These are phyloP conservation scores for Callipepla californica DNA, from an alignment of 2,113 vertebrate species.

Conservation along the genomic window DNA sequence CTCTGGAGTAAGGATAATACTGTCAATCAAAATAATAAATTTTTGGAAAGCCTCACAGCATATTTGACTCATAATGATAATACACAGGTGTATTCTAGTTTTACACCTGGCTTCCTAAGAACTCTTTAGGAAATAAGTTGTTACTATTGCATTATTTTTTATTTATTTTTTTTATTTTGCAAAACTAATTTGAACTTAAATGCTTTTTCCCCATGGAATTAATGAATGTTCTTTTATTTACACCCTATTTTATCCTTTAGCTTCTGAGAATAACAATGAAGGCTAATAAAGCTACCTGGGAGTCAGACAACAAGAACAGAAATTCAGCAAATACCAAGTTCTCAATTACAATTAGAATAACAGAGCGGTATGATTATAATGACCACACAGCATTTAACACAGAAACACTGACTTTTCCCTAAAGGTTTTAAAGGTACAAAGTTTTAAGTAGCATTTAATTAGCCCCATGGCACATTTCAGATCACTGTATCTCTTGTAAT, in stretches of 20 bases:
- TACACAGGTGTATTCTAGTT: not conserved
- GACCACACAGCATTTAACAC: not conserved
- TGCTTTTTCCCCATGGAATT: fast-evolving
- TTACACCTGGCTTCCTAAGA: not conserved
- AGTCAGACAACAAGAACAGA: not conserved
- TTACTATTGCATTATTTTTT: not conserved
- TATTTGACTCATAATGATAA: not conserved
- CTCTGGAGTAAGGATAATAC: not conserved
- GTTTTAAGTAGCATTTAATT: not conserved
- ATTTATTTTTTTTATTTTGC: not conserved
- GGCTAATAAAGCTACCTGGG: fast-evolving
- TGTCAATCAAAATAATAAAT: not conserved
- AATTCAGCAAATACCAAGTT: not conserved
- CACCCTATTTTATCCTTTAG: not conserved
- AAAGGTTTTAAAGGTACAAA: not conserved
- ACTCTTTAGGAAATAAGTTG: not conserved
- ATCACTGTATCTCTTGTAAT: not conserved
- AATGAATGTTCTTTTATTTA: fast-evolving
- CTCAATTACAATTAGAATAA: fast-evolving
- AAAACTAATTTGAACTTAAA: not conserved
- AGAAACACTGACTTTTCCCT: not conserved
- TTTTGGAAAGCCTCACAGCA: not conserved
- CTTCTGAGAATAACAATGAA: not conserved
- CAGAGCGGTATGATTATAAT: not conserved
- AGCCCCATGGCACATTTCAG: not conserved